Evolutionary conservation across 2,113 vertebrate species (phyloP).

Genomic region (Hymenochirus boettgeri): DNA sequence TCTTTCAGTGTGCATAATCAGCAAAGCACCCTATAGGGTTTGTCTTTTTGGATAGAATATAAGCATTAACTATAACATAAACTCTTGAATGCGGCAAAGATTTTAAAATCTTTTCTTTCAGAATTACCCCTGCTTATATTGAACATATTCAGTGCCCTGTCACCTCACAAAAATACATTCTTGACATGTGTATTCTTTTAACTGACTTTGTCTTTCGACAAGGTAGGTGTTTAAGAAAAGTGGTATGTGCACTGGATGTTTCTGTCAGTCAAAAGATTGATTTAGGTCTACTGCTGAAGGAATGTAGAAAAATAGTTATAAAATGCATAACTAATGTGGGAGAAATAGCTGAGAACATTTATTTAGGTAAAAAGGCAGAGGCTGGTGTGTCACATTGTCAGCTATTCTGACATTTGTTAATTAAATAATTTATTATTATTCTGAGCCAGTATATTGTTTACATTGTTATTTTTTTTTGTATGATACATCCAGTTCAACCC

Average conservation of each 20-base stretch:
- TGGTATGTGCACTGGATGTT: conserved; percentile 27
- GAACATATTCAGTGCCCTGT: not conserved
- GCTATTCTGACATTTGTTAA: conserved; percentile 17
- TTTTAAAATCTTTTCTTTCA: not conserved
- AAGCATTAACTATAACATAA: no score
- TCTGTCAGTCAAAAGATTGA: conserved; percentile 37
- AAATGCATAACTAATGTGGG: conserved; percentile 27
- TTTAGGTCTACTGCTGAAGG: conserved; percentile 14
- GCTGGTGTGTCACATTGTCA: conserved; percentile 31
- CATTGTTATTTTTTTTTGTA: conserved; percentile 10
- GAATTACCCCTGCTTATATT: not conserved
- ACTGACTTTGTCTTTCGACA: conserved; percentile 30
- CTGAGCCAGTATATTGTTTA: conserved; percentile 11
- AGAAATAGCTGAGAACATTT: conserved; percentile 25
- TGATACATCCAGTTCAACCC: conserved; percentile 6
- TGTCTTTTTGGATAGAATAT: no score
- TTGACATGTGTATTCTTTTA: conserved; percentile 25
- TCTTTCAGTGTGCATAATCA: no score
- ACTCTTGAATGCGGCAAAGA: no score
- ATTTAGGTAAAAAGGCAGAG: conserved; percentile 15
- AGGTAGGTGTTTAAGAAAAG: conserved; percentile 16
- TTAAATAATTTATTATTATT: conserved; percentile 19
- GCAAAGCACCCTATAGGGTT: no score
- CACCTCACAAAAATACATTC: conserved; percentile 13
- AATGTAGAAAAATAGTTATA: conserved; percentile 21